Conservation (phyloP, 2,113 vertebrate species). For the Erythrocercus mccallii region DNA sequence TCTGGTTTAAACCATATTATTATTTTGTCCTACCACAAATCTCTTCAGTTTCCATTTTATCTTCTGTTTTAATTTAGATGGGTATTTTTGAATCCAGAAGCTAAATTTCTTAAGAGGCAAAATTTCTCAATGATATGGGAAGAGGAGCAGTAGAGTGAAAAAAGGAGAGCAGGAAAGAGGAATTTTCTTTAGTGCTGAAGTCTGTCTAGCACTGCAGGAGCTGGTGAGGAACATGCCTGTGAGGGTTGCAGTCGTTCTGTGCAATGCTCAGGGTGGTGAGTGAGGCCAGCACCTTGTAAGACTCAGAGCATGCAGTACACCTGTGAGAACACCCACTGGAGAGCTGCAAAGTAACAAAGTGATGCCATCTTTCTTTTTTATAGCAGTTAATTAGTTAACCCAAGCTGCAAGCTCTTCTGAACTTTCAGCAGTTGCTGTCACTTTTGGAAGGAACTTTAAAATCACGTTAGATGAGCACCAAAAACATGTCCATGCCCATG, state of each 20-base stretch:
- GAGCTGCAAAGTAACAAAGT: not conserved
- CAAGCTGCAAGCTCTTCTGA: not conserved
- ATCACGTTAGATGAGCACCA: not conserved
- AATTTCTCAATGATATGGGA: not conserved
- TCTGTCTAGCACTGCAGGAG: not conserved
- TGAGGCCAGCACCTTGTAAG: not conserved
- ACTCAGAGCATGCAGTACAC: not conserved
- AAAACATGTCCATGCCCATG: not conserved
- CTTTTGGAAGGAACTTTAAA: not conserved
- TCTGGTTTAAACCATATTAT: not conserved
- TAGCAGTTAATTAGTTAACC: not conserved
- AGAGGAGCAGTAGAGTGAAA: not conserved
- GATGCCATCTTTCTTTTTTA: not conserved
- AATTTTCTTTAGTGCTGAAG: not conserved
- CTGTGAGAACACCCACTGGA: not conserved
- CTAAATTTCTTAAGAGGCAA: not conserved
- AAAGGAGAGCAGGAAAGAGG: not conserved
- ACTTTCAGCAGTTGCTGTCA: not conserved
- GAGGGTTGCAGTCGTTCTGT: not conserved
- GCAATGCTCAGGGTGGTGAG: fast-evolving
- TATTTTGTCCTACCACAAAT: not conserved
- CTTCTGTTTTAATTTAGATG: not conserved
- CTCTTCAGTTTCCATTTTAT: not conserved
- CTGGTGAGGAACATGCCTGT: fast-evolving
- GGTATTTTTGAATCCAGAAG: not conserved